phyloP scores from a whole-genome alignment of 35 echinoderm and acorn worm species.

The Ptychodera flava region DNA sequence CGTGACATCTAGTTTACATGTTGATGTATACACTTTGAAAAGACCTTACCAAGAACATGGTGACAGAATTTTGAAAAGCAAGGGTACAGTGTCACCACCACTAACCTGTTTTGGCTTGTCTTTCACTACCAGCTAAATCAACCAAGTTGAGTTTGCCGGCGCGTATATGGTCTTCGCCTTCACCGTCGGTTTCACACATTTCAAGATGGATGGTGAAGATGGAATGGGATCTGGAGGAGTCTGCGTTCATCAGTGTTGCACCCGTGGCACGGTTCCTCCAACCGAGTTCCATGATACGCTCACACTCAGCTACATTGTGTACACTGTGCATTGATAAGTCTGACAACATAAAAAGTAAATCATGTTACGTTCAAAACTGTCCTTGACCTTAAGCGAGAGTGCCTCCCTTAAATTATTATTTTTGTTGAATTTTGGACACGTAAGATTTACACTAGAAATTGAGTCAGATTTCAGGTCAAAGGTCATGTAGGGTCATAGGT shows the following conservation, averaged over 20 bases:
- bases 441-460: too few relatives aligned
- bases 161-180: conserved; percentile 77
- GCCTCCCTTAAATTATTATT: too few relatives aligned
- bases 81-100: background rate
- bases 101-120: conserved; percentile 52
- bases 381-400: too few relatives aligned
- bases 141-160: conserved; percentile 57
- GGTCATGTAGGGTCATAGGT: too few relatives aligned
- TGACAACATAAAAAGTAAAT: conserved; percentile 16
- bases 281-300: conserved; percentile 75
- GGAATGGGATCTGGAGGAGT: conserved; percentile 96
- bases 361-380: too few relatives aligned
- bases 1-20: too few relatives aligned
- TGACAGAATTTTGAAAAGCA: background rate
- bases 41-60: too few relatives aligned
- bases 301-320: conserved; percentile 82
- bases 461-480: too few relatives aligned
- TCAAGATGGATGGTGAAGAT: conserved; percentile 99
- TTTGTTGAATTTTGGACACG: too few relatives aligned
- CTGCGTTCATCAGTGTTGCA: conserved; percentile 90
- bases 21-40: too few relatives aligned
- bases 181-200: conserved; percentile 83
- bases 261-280: conserved; percentile 91
- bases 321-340: conserved; percentile 90
- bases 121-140: conserved; percentile 61